Conservation (phyloP, 2,113 vertebrate genomes). For the Nyctibius bracteatus region DNA sequence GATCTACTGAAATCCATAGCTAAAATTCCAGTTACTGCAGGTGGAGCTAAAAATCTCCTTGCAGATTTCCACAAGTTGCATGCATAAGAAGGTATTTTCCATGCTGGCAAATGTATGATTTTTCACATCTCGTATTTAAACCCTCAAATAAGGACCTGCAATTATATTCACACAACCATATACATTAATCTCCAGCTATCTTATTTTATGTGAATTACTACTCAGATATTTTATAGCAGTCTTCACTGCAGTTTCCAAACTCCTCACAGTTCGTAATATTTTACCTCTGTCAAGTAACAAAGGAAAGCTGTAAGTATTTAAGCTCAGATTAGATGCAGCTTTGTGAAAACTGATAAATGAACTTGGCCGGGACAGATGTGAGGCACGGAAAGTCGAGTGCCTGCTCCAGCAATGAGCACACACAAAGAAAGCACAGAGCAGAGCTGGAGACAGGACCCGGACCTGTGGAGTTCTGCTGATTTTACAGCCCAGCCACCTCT, state of each 20-base stretch:
- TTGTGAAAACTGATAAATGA: not conserved
- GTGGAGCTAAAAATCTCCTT: not conserved
- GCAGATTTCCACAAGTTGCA: not conserved
- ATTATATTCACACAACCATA: not conserved
- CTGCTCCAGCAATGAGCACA: not conserved
- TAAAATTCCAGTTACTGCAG: not conserved
- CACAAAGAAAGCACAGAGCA: rapidly evolving
- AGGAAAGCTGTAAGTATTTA: conserved; percentile 7
- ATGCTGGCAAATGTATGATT: not conserved
- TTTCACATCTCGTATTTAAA: conserved; percentile 18
- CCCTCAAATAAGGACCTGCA: not conserved
- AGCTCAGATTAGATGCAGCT: not conserved
- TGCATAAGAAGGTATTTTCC: conserved; percentile 15
- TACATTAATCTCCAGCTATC: not conserved
- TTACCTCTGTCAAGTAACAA: conserved; percentile 1
- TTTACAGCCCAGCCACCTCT: not conserved
- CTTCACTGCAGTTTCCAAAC: not conserved
- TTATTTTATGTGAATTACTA: not conserved
- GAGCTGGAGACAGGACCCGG: not conserved
- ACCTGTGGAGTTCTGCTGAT: not conserved
- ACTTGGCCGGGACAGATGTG: not conserved
- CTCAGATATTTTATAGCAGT: not conserved
- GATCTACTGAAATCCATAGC: not conserved
- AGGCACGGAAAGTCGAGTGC: not conserved
- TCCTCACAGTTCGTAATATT: not conserved